phyloP scores from a whole-genome alignment of 2,888 invertebrate species.

The Nebria brevicollis region DNA sequence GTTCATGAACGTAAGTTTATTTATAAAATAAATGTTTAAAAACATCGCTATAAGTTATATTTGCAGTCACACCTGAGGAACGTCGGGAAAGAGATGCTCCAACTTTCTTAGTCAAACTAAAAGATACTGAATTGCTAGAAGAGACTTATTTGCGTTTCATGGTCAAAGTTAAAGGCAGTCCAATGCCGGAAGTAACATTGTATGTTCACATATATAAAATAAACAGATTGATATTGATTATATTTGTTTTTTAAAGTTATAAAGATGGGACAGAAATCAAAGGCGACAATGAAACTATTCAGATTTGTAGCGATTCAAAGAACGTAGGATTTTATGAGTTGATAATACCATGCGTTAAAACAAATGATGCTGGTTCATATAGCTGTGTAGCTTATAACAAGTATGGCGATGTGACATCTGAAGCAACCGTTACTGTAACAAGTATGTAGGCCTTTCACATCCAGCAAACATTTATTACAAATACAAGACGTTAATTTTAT shows the following conservation, averaged over 20 bases:
- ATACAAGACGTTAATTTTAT: no score
- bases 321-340: constrained; percentile 89
- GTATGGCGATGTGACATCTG: constrained; percentile 79
- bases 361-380: constrained; percentile 84
- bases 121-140: constrained; percentile 87
- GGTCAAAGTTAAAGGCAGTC: constrained; percentile 88
- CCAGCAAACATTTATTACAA: no score
- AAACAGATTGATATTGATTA: constrained; percentile 6
- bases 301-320: constrained; percentile 77
- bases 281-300: constrained; percentile 73
- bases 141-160: constrained; percentile 89
- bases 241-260: constrained; percentile 68
- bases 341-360: constrained; percentile 82
- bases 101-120: constrained; percentile 84
- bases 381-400: constrained; percentile 85
- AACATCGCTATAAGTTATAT: not conserved
- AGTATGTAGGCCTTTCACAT: constrained; percentile 63
- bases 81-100: constrained; percentile 80
- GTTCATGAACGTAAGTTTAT: constrained; percentile 82
- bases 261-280: constrained; percentile 82
- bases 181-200: constrained; percentile 92
- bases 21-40: constrained; percentile 25
- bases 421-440: constrained; percentile 82
- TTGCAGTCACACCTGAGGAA: constrained; percentile 60
- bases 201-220: constrained; percentile 65